Base-by-base conservation (phyloP, 2,888 invertebrate species). In the Leptinotarsa peninsularis region DNA sequence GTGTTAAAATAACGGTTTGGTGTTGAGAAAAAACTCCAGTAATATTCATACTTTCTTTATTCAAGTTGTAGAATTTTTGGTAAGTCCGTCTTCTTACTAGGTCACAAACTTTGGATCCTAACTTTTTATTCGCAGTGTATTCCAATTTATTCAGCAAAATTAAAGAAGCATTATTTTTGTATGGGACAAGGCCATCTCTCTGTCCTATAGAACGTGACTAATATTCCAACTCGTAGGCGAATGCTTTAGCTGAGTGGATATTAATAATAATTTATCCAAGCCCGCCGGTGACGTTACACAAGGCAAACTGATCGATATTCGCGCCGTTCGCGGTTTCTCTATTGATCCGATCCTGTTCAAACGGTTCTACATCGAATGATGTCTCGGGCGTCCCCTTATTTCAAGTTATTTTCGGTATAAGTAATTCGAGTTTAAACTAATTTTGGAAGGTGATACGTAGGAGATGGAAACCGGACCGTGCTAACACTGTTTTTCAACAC, bases 181-280 rank as follows among this genome's bases (percentile, higher is more conserved):
- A 58, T 69, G 14, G 49, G 15, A 69, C 69, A 69, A 69, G 69
- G 69, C 56, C 43, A 69, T 69, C 33, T 13, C 17, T 13, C 33
- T 33, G n/a, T 21, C 49, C 17, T 69, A 49, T 18, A 56, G 43
- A 49, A 54, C 49, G 56, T 58, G 21, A 18, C 49, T 54, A 21
- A 54, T 18, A 54, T n/a, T 52, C 27, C 33, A 54, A 27, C 17
- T 68, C n/a, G 58, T 27, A 63, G 18, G 21, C 58, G 23, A 58
- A 14, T 23, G 54, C 58, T 58, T 15, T 58, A 23, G 58, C 17
- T 4, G 13, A 58, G 58, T 58, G 21, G 58, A 58, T 27, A 58
- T 58, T 58, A 58, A 21, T 17, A 23, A 58, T 23, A 23, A 58
- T 58, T 23, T 23, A 14, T 58, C 23, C 14, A 58, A 58, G 23